Percentiles rank a stretch among this genome's conserved stretches.
Evolutionary conservation across 2,797 vertebrate species (phyloP).

Genomic region (Clarias platycephalus): DNA sequence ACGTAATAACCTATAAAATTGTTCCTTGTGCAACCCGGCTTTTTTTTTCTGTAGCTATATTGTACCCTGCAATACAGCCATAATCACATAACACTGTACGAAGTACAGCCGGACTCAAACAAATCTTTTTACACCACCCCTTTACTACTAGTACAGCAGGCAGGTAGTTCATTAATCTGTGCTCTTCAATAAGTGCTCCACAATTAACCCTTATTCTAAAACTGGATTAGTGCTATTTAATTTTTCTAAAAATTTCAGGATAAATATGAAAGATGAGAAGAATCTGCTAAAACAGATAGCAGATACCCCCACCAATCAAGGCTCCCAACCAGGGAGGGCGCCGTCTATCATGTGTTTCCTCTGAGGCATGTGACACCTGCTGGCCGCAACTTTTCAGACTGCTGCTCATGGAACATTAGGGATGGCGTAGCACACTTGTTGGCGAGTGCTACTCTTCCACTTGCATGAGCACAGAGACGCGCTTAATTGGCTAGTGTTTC

Average conservation of each 20-base stretch:
- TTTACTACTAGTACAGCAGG: neutral
- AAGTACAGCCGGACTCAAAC: neutral
- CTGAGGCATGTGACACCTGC: too few relatives aligned
- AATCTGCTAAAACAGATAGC: neutral
- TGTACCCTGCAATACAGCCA: neutral
- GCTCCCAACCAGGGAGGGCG: too few relatives aligned
- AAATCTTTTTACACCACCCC: neutral
- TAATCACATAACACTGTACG: slow-evolving; percentile 1
- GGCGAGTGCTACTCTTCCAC: too few relatives aligned
- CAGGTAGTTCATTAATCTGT: neutral
- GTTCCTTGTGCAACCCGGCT: neutral
- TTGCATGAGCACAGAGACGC: too few relatives aligned
- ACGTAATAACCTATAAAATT: neutral
- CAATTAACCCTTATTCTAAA: neutral
- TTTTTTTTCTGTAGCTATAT: slow-evolving; percentile 1
- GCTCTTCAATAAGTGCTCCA: too few relatives aligned
- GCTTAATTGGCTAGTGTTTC: too few relatives aligned
- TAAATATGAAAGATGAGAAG: neutral
- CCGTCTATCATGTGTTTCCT: too few relatives aligned
- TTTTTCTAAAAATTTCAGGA: neutral
- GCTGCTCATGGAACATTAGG: too few relatives aligned
- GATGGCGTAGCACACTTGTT: too few relatives aligned
- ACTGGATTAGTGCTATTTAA: neutral
- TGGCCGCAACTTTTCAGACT: too few relatives aligned
- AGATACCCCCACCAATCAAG: too few relatives aligned